Evolutionary conservation across 2,797 vertebrate genomes (phyloP).

Genomic region (Tadarida brasiliensis): DNA sequence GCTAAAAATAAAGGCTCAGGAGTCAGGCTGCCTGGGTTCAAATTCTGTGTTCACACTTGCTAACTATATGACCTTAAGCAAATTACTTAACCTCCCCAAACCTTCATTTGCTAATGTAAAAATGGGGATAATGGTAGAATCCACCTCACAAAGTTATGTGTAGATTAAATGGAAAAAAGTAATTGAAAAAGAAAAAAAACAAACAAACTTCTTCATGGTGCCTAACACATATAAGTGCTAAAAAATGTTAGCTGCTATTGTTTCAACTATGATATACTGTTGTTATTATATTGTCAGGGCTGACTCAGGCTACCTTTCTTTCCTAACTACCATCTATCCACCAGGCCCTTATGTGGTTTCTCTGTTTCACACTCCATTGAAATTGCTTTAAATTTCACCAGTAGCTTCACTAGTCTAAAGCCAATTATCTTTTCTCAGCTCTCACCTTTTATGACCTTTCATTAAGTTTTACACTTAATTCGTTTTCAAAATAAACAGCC

Average conservation of each 20-base stretch:
- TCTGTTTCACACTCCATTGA: not conserved
- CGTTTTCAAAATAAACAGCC: conserved; percentile 7
- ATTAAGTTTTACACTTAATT: conserved; percentile 26
- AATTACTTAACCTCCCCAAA: not conserved
- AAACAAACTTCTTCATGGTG: not conserved
- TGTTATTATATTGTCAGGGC: not conserved
- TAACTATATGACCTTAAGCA: not conserved
- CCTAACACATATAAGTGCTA: not conserved
- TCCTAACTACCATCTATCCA: not conserved
- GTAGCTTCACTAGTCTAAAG: not conserved
- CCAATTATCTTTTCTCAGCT: not conserved
- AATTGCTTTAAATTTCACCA: conserved; percentile 18
- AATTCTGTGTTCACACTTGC: conserved; percentile 9
- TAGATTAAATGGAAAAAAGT: conserved; percentile 11
- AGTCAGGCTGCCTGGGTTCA: not conserved
- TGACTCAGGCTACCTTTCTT: not conserved
- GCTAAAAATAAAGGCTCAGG: not conserved
- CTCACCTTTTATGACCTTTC: conserved; percentile 32
- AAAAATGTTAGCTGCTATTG: not conserved
- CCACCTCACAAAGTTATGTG: not conserved
- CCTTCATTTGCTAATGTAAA: conserved; percentile 7
- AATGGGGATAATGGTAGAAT: conserved; percentile 15
- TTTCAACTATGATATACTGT: not conserved
- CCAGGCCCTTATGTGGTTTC: not conserved
- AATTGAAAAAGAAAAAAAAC: not conserved